phyloP scores from a whole-genome alignment of 2,888 invertebrate species.

The Melinaea marsaeus region DNA sequence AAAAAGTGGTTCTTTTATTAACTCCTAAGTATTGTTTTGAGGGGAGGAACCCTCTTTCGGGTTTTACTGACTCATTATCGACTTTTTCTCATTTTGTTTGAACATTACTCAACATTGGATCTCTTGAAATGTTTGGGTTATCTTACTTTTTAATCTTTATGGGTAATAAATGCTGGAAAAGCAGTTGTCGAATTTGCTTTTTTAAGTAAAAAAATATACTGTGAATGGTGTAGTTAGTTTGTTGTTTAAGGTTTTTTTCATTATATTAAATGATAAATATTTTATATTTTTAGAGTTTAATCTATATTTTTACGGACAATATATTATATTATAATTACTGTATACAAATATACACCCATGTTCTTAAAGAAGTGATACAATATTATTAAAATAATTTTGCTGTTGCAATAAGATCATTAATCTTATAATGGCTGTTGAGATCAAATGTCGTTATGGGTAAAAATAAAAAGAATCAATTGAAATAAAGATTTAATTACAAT shows the following conservation, averaged over 20 bases:
- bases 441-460: conserved; percentile 21
- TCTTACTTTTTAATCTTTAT: conserved; percentile 26
- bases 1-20: conserved; percentile 70
- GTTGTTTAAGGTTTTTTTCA: not conserved
- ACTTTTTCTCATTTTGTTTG: conserved; percentile 63
- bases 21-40: conserved; percentile 71
- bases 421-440: too few relatives aligned
- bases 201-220: not conserved
- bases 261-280: too few relatives aligned
- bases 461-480: conserved; percentile 53
- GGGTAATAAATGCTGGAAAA: conserved; percentile 25
- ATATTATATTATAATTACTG: not conserved
- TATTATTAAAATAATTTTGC: too few relatives aligned
- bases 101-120: conserved; percentile 41
- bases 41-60: conserved; percentile 59
- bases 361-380: too few relatives aligned
- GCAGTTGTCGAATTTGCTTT: conserved; percentile 35
- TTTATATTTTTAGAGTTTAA: too few relatives aligned
- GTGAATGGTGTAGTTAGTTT: not conserved
- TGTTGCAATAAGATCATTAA: too few relatives aligned
- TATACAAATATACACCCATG: not conserved
- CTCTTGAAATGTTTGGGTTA: conserved; percentile 21
- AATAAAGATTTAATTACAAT: conserved; percentile 78
- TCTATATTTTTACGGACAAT: too few relatives aligned
- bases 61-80: conserved; percentile 69